phyloP scores from a whole-genome alignment of 1,140 invertebrate genomes.

The Papilio machaon region DNA sequence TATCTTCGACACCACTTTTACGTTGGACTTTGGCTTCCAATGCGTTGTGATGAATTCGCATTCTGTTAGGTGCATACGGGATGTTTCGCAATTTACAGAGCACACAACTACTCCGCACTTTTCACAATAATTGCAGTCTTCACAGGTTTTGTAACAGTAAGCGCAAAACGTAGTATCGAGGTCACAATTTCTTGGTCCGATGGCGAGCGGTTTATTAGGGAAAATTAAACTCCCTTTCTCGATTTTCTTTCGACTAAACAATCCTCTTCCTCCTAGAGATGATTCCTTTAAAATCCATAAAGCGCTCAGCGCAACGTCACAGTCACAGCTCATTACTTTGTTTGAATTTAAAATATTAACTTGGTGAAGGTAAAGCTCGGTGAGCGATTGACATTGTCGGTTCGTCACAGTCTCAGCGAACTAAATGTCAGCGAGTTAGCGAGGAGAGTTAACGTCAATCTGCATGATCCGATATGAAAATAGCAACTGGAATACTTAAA shows the following conservation, averaged over 20 bases:
- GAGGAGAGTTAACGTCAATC: conserved; percentile 53
- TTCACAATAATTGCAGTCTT: conserved; percentile 73
- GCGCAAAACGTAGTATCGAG: conserved; percentile 78
- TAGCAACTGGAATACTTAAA: conserved; percentile 70
- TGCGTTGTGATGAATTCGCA: conserved; percentile 82
- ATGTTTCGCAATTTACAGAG: conserved; percentile 79
- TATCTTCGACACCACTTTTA: conserved; percentile 64
- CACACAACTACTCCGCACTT: conserved; percentile 84
- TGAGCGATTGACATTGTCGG: conserved; percentile 45
- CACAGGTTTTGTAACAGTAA: conserved; percentile 79
- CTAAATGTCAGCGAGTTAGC: conserved; percentile 60
- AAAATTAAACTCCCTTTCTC: conserved; percentile 85
- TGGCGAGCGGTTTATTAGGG: conserved; percentile 84
- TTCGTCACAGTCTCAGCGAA: conserved; percentile 49
- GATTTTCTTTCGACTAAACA: conserved; percentile 85
- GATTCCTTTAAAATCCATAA: conserved; percentile 80
- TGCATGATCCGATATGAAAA: conserved; percentile 72
- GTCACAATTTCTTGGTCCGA: conserved; percentile 82
- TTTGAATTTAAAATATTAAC: neutral
- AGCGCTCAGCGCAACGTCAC: conserved; percentile 18
- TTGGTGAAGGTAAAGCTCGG: neutral
- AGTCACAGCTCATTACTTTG: neutral
- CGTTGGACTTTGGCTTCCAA: conserved; percentile 69
- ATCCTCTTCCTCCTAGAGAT: conserved; percentile 83
- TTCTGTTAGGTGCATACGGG: conserved; percentile 79